Conservation (phyloP, 2,888 invertebrate genomes). For the Tanypteryx hageni region DNA sequence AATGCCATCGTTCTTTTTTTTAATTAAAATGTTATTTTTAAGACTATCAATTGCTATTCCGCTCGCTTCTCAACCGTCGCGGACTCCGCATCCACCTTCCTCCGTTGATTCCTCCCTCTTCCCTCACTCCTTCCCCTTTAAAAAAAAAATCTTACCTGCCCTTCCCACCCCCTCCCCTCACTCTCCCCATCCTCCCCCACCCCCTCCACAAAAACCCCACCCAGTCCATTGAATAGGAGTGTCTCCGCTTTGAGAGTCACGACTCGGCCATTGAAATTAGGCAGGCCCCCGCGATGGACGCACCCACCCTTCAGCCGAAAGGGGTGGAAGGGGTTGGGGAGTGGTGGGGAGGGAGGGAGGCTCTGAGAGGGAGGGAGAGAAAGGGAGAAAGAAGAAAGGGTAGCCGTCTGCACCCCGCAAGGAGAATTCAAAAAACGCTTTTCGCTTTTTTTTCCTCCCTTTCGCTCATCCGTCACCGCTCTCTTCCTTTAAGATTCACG, state of each 20-base stretch:
- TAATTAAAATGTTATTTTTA: too few species aligned
- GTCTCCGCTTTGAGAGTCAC: background rate
- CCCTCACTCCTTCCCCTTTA: background rate
- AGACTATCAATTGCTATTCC: too few species aligned
- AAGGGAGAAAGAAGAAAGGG: too few species aligned
- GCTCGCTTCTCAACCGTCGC: too few species aligned
- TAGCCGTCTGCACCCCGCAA: background rate
- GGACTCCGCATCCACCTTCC: too few species aligned
- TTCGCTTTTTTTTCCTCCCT: background rate
- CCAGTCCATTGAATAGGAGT: constrained; percentile 16
- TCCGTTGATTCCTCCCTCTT: too few species aligned
- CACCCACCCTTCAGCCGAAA: background rate
- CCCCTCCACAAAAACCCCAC: background rate
- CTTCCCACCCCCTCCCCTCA: background rate
- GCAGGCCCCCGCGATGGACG: background rate
- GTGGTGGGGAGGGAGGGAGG: background rate
- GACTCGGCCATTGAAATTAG: constrained; percentile 6
- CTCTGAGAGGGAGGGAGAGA: too few species aligned
- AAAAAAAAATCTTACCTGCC: background rate
- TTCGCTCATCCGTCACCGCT: background rate
- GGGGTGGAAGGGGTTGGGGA: background rate
- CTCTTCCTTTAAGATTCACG: background rate
- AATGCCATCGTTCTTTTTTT: too few species aligned
- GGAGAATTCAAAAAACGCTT: constrained; percentile 1
- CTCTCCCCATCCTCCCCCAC: too few species aligned